Percentiles rank a stretch among this genome's conserved stretches.
Conservation (phyloP, 1,140 invertebrate genomes). For the Dendroctonus ponderosae region DNA sequence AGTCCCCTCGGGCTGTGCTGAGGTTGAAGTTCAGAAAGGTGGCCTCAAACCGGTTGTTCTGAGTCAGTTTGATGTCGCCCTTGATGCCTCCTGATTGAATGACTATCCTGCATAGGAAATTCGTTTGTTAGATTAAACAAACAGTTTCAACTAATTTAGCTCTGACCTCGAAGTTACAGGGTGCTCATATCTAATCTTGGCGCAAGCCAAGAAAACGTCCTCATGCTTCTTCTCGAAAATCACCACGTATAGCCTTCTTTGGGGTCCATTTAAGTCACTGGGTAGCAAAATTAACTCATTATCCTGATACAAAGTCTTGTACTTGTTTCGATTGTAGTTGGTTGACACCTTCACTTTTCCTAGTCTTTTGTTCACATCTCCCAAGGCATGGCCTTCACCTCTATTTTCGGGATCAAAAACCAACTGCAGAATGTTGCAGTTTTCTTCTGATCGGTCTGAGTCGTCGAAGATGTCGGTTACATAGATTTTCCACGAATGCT, state of each 20-base stretch:
- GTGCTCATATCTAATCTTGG: slow-evolving; percentile 70
- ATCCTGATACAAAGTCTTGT: slow-evolving; percentile 65
- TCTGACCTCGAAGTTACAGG: slow-evolving; percentile 68
- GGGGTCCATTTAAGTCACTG: slow-evolving; percentile 67
- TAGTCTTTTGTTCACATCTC: slow-evolving; percentile 76
- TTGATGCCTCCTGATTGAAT: slow-evolving; percentile 79
- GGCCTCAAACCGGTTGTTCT: slow-evolving; percentile 81
- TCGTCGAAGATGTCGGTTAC: slow-evolving; percentile 86
- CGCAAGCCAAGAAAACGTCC: slow-evolving; percentile 80
- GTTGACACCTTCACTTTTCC: slow-evolving; percentile 71
- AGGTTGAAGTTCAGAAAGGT: slow-evolving; percentile 78
- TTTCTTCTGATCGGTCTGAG: slow-evolving; percentile 65
- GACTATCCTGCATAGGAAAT: slow-evolving; percentile 57
- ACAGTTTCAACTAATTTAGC: slow-evolving; percentile 1
- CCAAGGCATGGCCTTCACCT: slow-evolving; percentile 68
- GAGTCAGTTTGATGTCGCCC: slow-evolving; percentile 76
- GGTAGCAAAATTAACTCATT: slow-evolving; percentile 64
- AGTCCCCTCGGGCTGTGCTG: slow-evolving; percentile 58
- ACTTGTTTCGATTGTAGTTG: slow-evolving; percentile 55
- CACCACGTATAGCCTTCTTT: slow-evolving; percentile 77
- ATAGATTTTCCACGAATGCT: slow-evolving; percentile 86
- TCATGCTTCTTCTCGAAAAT: slow-evolving; percentile 77
- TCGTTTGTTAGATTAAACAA: slow-evolving; percentile 2
- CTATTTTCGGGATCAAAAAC: slow-evolving; percentile 80
- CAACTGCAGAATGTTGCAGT: slow-evolving; percentile 81